Evolutionary conservation across 2,797 vertebrate species (phyloP).

Genomic region (Parambassis ranga): DNA sequence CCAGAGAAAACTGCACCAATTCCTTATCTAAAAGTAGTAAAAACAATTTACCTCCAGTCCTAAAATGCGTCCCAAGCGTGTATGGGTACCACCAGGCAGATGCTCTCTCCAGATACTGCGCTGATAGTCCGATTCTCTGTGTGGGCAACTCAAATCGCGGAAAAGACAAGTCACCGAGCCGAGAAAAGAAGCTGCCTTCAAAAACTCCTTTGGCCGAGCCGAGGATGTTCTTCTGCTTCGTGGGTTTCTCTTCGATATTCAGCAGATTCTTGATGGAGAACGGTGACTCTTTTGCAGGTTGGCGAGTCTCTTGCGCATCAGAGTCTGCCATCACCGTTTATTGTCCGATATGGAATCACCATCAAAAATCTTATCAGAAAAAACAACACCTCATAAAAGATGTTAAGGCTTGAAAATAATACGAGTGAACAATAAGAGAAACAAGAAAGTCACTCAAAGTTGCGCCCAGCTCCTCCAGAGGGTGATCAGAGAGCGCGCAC

Average conservation of each 20-base stretch:
- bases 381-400: neutral
- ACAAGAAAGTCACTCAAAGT: conserved; percentile 12
- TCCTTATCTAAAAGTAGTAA: neutral
- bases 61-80: conserved; percentile 84
- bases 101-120: conserved; percentile 90
- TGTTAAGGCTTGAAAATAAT: neutral
- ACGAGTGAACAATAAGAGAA: neutral
- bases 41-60: conserved; percentile 82
- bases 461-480: conserved; percentile 9
- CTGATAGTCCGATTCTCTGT: conserved; percentile 89
- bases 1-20: neutral
- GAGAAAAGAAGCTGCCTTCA: conserved; percentile 88
- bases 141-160: conserved; percentile 91
- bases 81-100: conserved; percentile 96
- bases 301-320: conserved; percentile 83
- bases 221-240: conserved; percentile 82
- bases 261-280: conserved; percentile 97
- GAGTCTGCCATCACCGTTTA: conserved; percentile 88
- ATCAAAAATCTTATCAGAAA: conserved; percentile 37
- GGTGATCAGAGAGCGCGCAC: conserved; percentile 29
- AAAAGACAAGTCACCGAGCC: conserved; percentile 88
- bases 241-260: conserved; percentile 85
- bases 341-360: conserved; percentile 53
- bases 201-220: conserved; percentile 84
- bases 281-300: conserved; percentile 87